Evolutionary conservation across 2,888 invertebrate genomes (phyloP).

Genomic region (Polydesmus complanatus): DNA sequence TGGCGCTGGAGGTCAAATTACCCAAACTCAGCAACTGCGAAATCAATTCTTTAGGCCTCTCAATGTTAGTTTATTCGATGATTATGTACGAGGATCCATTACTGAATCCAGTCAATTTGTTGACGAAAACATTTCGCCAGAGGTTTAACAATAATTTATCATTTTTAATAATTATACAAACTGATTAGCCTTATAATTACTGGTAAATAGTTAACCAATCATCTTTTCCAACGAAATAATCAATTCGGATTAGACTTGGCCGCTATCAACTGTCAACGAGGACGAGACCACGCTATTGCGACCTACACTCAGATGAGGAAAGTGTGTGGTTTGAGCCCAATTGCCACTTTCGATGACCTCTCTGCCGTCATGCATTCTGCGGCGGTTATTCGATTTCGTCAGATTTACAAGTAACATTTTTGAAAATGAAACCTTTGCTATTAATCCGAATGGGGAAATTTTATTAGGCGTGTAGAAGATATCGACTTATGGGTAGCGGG

Average conservation of each 20-base stretch:
- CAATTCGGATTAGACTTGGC: conserved; percentile 26
- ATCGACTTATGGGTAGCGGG: conserved; percentile 92
- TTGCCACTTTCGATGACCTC: conserved; percentile 24
- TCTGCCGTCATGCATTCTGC: conserved; percentile 23
- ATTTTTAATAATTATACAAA: neutral
- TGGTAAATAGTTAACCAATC: conserved; percentile 26
- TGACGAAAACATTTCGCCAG: neutral
- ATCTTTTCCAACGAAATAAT: conserved; percentile 25
- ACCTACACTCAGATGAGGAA: conserved; percentile 29
- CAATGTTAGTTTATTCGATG: conserved; percentile 22
- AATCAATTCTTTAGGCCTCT: conserved; percentile 36
- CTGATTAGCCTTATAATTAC: neutral
- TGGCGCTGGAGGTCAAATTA: too few species aligned
- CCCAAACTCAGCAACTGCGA: conserved; percentile 34
- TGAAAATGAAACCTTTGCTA: neutral
- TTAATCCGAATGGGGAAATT: too few species aligned
- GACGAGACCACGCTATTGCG: conserved; percentile 25
- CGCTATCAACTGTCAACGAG: conserved; percentile 24
- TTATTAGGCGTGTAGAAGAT: conserved; percentile 63
- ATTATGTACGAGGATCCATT: neutral
- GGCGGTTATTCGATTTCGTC: conserved; percentile 23
- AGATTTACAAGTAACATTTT: conserved; percentile 23
- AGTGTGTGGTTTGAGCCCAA: conserved; percentile 27
- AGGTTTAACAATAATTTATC: neutral
- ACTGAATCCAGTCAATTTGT: neutral